Conservation (phyloP, 2,888 invertebrate species). For the Mesochorus sp. region DNA sequence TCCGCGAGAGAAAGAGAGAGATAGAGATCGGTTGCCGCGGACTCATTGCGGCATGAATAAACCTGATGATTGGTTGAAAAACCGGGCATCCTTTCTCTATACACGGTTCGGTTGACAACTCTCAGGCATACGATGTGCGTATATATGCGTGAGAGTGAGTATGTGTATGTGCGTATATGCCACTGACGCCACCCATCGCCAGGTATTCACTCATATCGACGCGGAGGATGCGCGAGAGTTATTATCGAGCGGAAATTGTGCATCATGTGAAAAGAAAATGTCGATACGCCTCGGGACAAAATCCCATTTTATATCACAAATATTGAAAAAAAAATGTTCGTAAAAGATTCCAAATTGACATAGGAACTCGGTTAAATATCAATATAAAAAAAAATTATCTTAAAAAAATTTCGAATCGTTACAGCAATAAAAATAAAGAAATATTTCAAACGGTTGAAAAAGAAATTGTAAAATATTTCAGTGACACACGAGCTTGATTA, state of each 20-base stretch:
- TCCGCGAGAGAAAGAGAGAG: not conserved
- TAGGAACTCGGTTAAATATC: too few species aligned
- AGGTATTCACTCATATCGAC: conserved; percentile 37
- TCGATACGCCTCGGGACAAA: too few species aligned
- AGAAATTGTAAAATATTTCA: too few species aligned
- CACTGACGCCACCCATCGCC: conserved; percentile 31
- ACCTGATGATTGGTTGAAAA: conserved; percentile 55
- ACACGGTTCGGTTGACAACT: conserved; percentile 55
- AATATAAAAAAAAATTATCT: not conserved
- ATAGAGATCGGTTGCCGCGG: conserved; percentile 21
- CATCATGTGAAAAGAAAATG: conserved; percentile 36
- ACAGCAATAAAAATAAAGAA: too few species aligned
- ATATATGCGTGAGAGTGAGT: too few species aligned
- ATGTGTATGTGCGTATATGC: too few species aligned
- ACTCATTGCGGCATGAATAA: conserved; percentile 41
- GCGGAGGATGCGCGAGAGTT: conserved; percentile 26
- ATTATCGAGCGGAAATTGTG: conserved; percentile 55
- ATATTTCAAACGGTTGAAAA: too few species aligned
- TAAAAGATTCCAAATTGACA: not conserved
- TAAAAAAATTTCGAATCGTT: too few species aligned
- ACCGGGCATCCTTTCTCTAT: conserved; percentile 47
- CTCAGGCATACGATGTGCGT: too few species aligned
- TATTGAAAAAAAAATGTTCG: not conserved
- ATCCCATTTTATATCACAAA: not conserved
- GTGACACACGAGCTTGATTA: too few species aligned